phyloP scores from a whole-genome alignment of 2,113 vertebrate genomes.

The Crocuta crocuta region DNA sequence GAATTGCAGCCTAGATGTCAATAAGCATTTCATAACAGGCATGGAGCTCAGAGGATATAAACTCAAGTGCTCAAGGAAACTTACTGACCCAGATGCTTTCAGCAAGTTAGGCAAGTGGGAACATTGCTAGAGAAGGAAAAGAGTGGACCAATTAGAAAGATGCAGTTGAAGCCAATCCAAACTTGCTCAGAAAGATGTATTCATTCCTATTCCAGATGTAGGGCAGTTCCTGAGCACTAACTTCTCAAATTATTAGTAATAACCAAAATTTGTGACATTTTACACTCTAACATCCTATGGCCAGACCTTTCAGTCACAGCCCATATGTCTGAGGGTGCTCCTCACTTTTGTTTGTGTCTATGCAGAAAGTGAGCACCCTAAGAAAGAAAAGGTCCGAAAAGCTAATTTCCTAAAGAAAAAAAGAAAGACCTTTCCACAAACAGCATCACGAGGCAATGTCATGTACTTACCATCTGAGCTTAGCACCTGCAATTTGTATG shows the following conservation, averaged over 20 bases:
- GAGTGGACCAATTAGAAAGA: constrained; percentile 48
- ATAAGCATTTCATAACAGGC: constrained; percentile 35
- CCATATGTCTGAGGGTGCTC: not conserved
- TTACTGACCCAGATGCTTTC: constrained; percentile 63
- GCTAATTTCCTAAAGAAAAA: constrained; percentile 49
- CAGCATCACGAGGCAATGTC: constrained; percentile 29
- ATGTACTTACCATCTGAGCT: constrained; percentile 7
- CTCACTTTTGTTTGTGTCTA: constrained; percentile 43
- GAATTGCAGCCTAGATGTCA: constrained; percentile 67
- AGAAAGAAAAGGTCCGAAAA: not conserved
- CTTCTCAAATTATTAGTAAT: constrained; percentile 45
- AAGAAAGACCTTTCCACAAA: not conserved
- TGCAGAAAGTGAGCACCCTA: constrained; percentile 20
- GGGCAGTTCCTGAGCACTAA: constrained; percentile 12
- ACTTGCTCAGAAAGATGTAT: not conserved
- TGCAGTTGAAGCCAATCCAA: constrained; percentile 44
- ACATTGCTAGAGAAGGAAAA: constrained; percentile 49
- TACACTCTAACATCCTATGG: not conserved
- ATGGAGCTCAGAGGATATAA: constrained; percentile 61
- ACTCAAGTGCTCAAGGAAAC: constrained; percentile 55
- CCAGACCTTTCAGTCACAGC: constrained; percentile 20
- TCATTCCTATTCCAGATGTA: constrained; percentile 14
- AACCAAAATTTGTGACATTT: not conserved
- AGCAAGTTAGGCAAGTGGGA: constrained; percentile 58
- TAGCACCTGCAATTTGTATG: constrained; percentile 57